Evolutionary conservation across 2,888 invertebrate species (phyloP), one percentile per base, ranked within the genome.

Genomic region (Stegophylla sp.): DNA sequence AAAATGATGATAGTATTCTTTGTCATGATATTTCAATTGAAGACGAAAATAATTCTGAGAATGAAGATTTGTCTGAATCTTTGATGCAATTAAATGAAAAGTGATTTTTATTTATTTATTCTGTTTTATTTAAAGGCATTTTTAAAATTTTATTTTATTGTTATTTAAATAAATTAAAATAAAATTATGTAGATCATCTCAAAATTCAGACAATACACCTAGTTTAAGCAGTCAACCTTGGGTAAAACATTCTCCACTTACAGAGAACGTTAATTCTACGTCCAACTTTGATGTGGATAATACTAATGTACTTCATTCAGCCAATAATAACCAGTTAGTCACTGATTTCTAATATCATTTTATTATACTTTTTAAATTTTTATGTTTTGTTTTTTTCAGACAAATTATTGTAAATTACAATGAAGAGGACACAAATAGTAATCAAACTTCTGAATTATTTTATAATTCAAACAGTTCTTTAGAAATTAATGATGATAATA

Each of bases 41-140:
- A 41, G 61, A 79, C 48, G 79, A 9, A 48, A 61, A 71, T 41
- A 45, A 34, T 51, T 79, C 61, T 23, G 79, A 79, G 17, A 51
- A 51, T 79, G 79, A 79, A 43, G 79, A 79, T 48, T 61, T 79
- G 9, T 79, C 79, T 12, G 3, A 26, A 34, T 79, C 79, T n/a
- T 61, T 79, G 61, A 59, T 79, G 34, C 59, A 79, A 34, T 71
- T 79, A 61, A 56, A 71, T 69, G 79, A 79, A 71, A 79, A 61
- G 79, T 79, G 7, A 77, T 26, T 76, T 41, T 74, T 1, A n/a
- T 0, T 43, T 10, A 17, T 51, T 51, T 28, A 51, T 69, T n/a
- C 51, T 69, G 28, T 20, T 69, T 13, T n/a, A n/a, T n/a, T 41
- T 20, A 41, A 41, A 41, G n/a, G 28, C 41, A n/a, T 64, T 41